Conservation (phyloP, 2,888 invertebrate genomes). For the Papilio gigon region DNA sequence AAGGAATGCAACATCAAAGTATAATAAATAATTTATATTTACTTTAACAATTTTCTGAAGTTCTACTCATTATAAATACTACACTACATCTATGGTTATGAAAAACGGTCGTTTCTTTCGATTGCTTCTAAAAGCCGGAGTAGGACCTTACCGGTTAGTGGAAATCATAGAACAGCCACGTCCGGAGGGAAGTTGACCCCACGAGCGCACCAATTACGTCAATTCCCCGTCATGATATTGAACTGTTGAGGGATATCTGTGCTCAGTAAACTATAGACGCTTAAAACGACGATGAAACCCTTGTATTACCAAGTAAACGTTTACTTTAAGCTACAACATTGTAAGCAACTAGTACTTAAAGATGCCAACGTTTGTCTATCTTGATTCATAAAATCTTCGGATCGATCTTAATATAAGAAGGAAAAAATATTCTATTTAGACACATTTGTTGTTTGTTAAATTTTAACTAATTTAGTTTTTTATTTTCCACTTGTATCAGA, state of each 20-base stretch:
- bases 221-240: constrained; percentile 25
- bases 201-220: constrained; percentile 24
- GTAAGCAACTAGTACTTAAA: background rate
- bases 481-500: no score
- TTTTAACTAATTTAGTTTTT: no score
- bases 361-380: background rate
- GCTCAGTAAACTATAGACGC: constrained; percentile 27
- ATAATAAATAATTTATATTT: constrained; percentile 3
- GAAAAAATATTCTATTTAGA: no score
- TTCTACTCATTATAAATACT: background rate
- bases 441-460: no score
- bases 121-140: background rate
- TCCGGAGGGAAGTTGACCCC: constrained; percentile 31
- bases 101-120: background rate
- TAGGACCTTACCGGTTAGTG: background rate
- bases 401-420: no score
- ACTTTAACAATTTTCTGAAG: background rate
- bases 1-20: background rate
- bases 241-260: constrained; percentile 25
- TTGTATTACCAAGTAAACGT: constrained; percentile 23
- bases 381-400: no score
- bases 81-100: background rate
- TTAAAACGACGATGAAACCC: constrained; percentile 18
- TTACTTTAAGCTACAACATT: constrained; percentile 6
- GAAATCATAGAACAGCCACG: constrained; percentile 19